Evolutionary conservation across 1,140 invertebrate genomes (phyloP).

Genomic region (Euwallacea similis): DNA sequence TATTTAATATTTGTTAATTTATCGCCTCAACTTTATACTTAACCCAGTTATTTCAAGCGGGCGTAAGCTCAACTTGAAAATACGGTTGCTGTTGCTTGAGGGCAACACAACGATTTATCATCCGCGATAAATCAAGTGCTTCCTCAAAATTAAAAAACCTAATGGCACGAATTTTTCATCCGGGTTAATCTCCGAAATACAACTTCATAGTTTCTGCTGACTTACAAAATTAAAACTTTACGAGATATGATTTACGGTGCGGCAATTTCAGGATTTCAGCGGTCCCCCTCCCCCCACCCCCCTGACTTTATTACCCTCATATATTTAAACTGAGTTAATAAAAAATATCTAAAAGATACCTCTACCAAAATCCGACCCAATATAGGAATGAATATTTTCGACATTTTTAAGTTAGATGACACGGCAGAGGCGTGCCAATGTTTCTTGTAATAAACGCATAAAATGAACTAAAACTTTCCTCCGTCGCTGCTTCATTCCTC

Average conservation of each 20-base stretch:
- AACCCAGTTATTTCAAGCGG: too few relatives aligned
- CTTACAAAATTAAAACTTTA: conserved; percentile 36
- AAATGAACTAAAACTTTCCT: too few relatives aligned
- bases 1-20: too few relatives aligned
- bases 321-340: conserved; percentile 37
- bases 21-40: too few relatives aligned
- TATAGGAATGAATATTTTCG: conserved; percentile 6
- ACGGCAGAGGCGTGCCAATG: too few relatives aligned
- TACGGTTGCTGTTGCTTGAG: neutral
- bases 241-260: conserved; percentile 27
- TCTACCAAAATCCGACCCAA: conserved; percentile 36
- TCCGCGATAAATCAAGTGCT: conserved; percentile 21
- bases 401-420: too few relatives aligned
- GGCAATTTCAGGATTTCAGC: conserved; percentile 33
- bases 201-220: conserved; percentile 36
- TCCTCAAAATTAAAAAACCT: conserved; percentile 31
- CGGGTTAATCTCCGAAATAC: conserved; percentile 20
- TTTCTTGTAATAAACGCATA: too few relatives aligned
- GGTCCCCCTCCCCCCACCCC: neutral
- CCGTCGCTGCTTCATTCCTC: too few relatives aligned
- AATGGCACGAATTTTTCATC: conserved; percentile 30
- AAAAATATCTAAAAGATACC: conserved; percentile 33
- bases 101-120: conserved; percentile 10
- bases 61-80: too few relatives aligned
- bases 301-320: conserved; percentile 22